Conservation (phyloP, 2,888 invertebrate species). For the Xanthia togata region DNA sequence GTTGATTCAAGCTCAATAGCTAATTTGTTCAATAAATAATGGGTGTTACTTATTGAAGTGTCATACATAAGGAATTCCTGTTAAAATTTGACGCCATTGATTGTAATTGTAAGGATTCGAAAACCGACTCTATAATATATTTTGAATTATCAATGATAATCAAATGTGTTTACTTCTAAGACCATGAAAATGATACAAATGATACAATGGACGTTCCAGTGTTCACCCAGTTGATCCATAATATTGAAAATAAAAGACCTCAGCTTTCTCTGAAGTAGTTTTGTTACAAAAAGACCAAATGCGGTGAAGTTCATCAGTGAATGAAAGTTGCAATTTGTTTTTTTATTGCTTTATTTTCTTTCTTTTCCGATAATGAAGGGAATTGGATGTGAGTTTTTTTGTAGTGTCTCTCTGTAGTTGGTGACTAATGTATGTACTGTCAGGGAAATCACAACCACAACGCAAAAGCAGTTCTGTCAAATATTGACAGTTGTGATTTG, state of each 20-base stretch:
- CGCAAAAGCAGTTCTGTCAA: not conserved
- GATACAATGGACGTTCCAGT: not conserved
- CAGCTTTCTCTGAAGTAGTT: conserved; percentile 56
- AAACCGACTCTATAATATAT: not conserved
- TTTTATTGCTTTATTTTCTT: not conserved
- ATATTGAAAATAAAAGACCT: conserved; percentile 50
- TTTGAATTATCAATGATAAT: not conserved
- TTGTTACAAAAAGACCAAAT: conserved; percentile 41
- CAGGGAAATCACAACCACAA: not conserved
- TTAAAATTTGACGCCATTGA: not conserved
- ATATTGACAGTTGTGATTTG: not conserved
- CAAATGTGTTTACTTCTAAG: not conserved
- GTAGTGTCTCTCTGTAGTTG: too few species aligned
- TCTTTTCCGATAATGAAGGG: conserved; percentile 25
- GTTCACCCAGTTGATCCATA: conserved; percentile 13
- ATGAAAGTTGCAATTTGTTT: conserved; percentile 53
- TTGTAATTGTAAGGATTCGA: not conserved
- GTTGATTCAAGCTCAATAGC: too few species aligned
- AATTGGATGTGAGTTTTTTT: not conserved
- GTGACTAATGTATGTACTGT: not conserved
- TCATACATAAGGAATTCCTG: not conserved
- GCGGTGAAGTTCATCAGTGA: conserved; percentile 45
- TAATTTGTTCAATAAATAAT: too few species aligned
- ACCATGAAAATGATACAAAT: not conserved
- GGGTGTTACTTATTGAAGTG: too few species aligned